Conservation (phyloP, 2,113 vertebrate genomes). For the zebrafish (Danio rerio) region GRCz12tu NC_133196.1:45001501-45002000, state of each 20-base stretch:
- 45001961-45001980: constrained; percentile 70
- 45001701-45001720: neutral
- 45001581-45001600: too few species aligned
- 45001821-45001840: constrained; percentile 16
- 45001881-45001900: constrained; percentile 4
- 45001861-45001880: neutral
- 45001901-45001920: constrained; percentile 32
- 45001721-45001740: neutral
- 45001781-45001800: neutral
- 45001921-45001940: constrained; percentile 22
- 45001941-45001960: constrained; percentile 47
- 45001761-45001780: neutral
- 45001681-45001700: too few species aligned
- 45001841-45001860: constrained; percentile 35
- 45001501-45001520: too few species aligned
- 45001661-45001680: too few species aligned
- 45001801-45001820: neutral
- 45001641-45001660: too few species aligned
- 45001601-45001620: too few species aligned
- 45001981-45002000: constrained; percentile 71
- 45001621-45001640: too few species aligned
- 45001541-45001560: too few species aligned
- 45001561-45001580: too few species aligned
- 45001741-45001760: neutral
- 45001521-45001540: too few species aligned